Evolutionary conservation across 2,113 vertebrate species (phyloP).

Genomic region (Dissostichus mawsoni): DNA sequence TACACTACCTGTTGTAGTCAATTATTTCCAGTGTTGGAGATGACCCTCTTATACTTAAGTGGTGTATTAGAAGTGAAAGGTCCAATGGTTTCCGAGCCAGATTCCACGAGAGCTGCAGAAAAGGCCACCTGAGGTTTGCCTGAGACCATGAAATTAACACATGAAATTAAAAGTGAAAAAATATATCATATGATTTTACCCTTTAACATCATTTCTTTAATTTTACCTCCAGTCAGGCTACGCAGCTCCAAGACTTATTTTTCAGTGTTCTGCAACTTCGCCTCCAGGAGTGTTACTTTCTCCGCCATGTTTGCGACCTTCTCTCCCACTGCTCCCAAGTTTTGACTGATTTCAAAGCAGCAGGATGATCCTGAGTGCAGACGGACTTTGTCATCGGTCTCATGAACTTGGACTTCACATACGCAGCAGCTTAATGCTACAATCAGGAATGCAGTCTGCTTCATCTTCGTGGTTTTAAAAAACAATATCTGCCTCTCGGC

Average conservation of each 20-base stretch:
- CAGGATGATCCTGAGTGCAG: neutral
- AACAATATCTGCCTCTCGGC: neutral
- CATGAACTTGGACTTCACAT: neutral
- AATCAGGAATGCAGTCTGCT: slow-evolving; percentile 27
- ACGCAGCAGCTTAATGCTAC: slow-evolving; percentile 12
- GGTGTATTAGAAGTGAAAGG: slow-evolving; percentile 49
- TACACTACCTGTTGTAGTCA: slow-evolving; percentile 66
- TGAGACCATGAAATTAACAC: slow-evolving; percentile 21
- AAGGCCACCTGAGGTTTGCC: slow-evolving; percentile 58
- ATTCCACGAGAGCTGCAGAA: slow-evolving; percentile 61
- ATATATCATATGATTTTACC: neutral
- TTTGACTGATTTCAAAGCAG: slow-evolving; percentile 11
- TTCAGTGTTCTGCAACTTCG: slow-evolving; percentile 18
- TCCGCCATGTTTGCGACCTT: slow-evolving; percentile 38
- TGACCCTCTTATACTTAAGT: slow-evolving; percentile 62
- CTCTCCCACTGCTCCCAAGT: slow-evolving; percentile 27
- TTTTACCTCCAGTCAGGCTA: slow-evolving; percentile 41
- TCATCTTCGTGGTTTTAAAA: slow-evolving; percentile 26
- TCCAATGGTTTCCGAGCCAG: slow-evolving; percentile 55
- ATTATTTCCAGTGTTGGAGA: slow-evolving; percentile 63
- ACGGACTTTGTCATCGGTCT: neutral
- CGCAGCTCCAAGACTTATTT: slow-evolving; percentile 46
- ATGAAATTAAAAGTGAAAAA: neutral
- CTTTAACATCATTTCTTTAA: neutral
- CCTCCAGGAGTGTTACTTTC: slow-evolving; percentile 47